Conservation (phyloP, 2,888 invertebrate species). For the Macroteleia sp. region DNA sequence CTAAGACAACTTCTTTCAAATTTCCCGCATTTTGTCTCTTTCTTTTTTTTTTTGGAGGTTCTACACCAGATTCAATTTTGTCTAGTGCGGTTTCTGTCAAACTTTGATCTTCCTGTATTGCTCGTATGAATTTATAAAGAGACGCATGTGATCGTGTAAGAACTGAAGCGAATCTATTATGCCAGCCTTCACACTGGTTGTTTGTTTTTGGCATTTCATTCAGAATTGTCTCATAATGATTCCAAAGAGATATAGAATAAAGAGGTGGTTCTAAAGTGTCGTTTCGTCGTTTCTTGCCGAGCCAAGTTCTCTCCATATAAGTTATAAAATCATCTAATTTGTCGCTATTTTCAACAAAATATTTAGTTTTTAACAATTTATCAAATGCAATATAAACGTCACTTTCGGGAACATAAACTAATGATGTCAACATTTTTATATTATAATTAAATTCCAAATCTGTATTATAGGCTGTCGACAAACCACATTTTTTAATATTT, state of each 20-base stretch:
- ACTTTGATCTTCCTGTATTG: slow-evolving; percentile 5
- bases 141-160: neutral
- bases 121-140: neutral
- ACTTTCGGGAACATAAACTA: neutral
- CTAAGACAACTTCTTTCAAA: no score
- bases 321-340: neutral
- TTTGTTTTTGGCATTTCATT: slow-evolving; percentile 10
- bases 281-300: slow-evolving; percentile 3
- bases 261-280: neutral
- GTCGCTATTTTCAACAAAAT: neutral
- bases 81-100: neutral
- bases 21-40: no score
- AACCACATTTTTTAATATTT: neutral
- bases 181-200: slow-evolving; percentile 12
- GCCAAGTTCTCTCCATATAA: slow-evolving; percentile 3
- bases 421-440: neutral
- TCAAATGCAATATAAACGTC: neutral
- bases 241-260: neutral
- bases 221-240: neutral
- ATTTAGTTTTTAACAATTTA: neutral
- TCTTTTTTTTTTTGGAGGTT: neutral
- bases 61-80: neutral
- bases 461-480: neutral
- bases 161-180: slow-evolving; percentile 6
- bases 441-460: neutral